A percentile compares a stretch with the other conserved stretches of the same genome.
These are phyloP conservation scores for Diadophis punctatus DNA, from an alignment of 2,113 vertebrate species.

Conservation along the genomic window DNA sequence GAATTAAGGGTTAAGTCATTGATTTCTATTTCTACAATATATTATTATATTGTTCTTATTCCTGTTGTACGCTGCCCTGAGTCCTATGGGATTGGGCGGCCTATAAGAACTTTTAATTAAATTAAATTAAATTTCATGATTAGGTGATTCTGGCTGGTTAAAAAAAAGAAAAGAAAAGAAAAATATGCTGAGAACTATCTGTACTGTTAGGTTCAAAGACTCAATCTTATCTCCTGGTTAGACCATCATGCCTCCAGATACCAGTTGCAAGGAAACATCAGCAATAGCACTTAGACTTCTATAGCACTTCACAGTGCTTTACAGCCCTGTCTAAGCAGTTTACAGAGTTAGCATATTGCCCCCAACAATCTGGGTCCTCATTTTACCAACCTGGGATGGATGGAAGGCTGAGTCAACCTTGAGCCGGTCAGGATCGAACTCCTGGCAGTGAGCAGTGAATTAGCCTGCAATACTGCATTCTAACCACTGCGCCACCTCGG, in stretches of 20 bases:
- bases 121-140: too few species aligned
- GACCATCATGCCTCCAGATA: background rate
- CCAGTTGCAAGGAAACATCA: background rate
- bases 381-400: background rate
- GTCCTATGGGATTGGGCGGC: too few species aligned
- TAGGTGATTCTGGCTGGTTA: background rate
- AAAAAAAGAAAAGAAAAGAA: background rate
- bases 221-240: background rate
- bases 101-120: too few species aligned
- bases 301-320: too few species aligned
- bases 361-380: background rate
- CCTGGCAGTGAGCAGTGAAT: too few species aligned
- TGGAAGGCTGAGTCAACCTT: background rate
- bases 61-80: too few species aligned
- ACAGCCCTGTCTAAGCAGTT: background rate
- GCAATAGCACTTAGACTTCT: too few species aligned
- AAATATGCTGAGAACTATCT: background rate
- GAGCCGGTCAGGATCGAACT: background rate
- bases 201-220: background rate
- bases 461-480: too few species aligned
- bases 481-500: too few species aligned
- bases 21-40: too few species aligned
- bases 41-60: too few species aligned
- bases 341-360: background rate
- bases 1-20: too few species aligned